Conservation (phyloP, 1,140 invertebrate species). For the Cheumatopsyche charites region DNA sequence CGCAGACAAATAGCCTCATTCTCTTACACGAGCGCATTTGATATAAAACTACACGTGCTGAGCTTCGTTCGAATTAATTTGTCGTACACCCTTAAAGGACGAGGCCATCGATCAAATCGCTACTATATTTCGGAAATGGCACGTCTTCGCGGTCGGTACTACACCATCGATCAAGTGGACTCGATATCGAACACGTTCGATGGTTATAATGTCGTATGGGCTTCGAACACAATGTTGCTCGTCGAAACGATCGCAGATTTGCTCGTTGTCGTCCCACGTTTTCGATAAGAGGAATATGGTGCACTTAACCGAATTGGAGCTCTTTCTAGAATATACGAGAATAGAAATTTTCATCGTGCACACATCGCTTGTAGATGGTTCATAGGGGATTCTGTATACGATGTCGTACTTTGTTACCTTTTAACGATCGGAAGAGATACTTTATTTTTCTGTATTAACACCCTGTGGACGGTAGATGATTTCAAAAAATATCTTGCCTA, state of each 20-base stretch:
- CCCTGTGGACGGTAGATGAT: too few relatives aligned
- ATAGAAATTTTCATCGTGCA: too few relatives aligned
- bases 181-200: conserved; percentile 3
- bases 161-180: conserved; percentile 7
- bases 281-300: neutral
- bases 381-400: too few relatives aligned
- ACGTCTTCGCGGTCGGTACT: neutral
- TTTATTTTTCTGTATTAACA: too few relatives aligned
- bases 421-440: too few relatives aligned
- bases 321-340: neutral
- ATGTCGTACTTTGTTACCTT: too few relatives aligned
- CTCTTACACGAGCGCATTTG: too few relatives aligned
- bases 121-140: neutral
- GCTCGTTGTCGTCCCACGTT: neutral
- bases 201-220: neutral
- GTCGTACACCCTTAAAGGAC: neutral
- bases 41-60: neutral
- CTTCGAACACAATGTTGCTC: neutral
- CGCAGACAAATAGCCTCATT: neutral
- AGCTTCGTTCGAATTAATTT: neutral
- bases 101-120: neutral
- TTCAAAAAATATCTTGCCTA: too few relatives aligned
- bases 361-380: too few relatives aligned
- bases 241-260: conserved; percentile 12
- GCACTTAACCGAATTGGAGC: conserved; percentile 13